These are phyloP conservation scores for Coelogynopora nodosa DNA, from an alignment of 2,888 invertebrate species.

Conservation along the genomic window DNA sequence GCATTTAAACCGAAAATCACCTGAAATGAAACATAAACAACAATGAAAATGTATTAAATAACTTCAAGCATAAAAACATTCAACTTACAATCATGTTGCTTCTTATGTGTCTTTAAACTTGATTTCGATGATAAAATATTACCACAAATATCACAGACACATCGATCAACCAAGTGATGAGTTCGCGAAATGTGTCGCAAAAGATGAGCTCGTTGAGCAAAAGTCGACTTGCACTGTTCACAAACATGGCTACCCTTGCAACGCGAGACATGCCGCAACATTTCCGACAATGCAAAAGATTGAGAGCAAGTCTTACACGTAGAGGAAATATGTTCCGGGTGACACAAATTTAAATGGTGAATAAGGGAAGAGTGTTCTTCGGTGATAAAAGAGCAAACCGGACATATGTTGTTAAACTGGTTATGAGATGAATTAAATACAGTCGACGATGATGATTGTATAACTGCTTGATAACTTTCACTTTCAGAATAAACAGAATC, in stretches of 20 bases:
- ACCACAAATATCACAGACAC: background rate
- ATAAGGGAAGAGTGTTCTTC: background rate
- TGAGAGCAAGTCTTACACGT: background rate
- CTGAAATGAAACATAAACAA: background rate
- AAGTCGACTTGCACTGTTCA: background rate
- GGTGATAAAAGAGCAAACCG: background rate
- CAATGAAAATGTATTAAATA: background rate
- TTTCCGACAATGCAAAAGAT: background rate
- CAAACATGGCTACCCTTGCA: background rate
- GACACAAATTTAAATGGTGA: background rate
- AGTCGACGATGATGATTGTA: background rate
- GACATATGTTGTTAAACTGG: background rate
- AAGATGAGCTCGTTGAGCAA: background rate
- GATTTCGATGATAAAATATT: background rate
- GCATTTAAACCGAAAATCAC: background rate
- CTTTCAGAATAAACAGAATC: background rate
- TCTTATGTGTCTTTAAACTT: background rate
- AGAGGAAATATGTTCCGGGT: background rate
- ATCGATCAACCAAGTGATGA: background rate
- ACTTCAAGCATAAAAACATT: background rate
- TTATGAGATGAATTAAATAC: background rate
- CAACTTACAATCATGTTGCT: background rate
- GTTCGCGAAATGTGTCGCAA: background rate
- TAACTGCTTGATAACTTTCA: too few species aligned
- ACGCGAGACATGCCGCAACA: background rate